Base-by-base conservation (phyloP, 2,797 vertebrate species). In the Amazona finschi region DNA sequence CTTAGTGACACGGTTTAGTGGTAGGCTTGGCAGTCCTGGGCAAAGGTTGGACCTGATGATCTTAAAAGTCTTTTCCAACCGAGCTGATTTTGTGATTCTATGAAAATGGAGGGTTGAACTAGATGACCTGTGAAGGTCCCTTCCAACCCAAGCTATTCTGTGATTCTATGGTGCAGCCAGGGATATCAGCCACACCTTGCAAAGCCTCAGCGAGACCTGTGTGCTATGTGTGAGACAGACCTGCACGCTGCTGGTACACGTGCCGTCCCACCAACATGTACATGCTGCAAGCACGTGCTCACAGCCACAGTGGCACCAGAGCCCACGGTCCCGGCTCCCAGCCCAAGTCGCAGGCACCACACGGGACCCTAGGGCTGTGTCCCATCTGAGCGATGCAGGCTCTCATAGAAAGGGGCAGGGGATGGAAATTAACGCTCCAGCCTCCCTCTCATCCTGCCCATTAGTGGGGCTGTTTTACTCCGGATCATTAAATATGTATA, bases 401-500 rank as follows among this genome's bases (percentile, higher is more conserved):
- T 93, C 57, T 52, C 0, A 6, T 10, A 27, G 62, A 88, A 87
- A 91, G 86, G 93, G 97, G 94, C 87, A 95, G 81, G 87, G 87
- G 85, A 90, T 90, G 92, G 95, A 94, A 96, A 97, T 93, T 93
- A 96, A 96, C 88, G 22, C 85, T 96, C 91, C 94, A 90, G 96
- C 96, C 97, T 97, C 95, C 4, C 66, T 95, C 93, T 96, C 94
- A 61, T 94, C 94, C 92, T 91, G 73, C 97, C 98, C 97, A 98
- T 98, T 98, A 98, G 97, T 47, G 85, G 93, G 98, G 97, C 97
- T 98, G 98, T 98, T 98, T 99, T 98, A 99, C 99, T 99, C 98
- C 97, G 98, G 98, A 98, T 99, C 99, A 99, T 99, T 99, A 99
- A 99, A 99, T 99, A 99, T 99, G 99, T 99, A 99, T 99, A 99